Evolutionary conservation across 2,113 vertebrate species (phyloP).

Genomic region (Platanista minor): DNA sequence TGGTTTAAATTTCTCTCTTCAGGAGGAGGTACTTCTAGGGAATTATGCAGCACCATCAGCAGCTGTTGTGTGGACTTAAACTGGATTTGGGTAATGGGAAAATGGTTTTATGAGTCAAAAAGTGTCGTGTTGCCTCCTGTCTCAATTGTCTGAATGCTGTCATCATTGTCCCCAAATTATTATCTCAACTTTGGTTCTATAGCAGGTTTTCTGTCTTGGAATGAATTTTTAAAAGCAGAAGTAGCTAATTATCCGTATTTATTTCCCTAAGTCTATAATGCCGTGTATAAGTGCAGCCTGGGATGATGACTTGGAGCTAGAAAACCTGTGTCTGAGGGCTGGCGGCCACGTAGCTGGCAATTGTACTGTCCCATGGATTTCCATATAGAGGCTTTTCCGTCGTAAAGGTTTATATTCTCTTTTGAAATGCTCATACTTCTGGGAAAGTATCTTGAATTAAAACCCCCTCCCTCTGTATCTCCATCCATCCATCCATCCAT

Average conservation of each 20-base stretch:
- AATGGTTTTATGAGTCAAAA: slow-evolving; percentile 48
- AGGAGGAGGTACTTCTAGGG: not conserved
- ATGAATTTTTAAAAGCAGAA: not conserved
- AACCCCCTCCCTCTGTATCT: not conserved
- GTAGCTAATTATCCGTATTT: not conserved
- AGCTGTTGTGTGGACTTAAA: slow-evolving; percentile 49
- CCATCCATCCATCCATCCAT: not conserved
- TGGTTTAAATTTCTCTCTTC: slow-evolving; percentile 51
- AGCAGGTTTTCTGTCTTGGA: not conserved
- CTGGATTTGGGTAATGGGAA: slow-evolving; percentile 45
- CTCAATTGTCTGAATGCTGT: not conserved
- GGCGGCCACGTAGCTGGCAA: not conserved
- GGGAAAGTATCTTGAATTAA: not conserved
- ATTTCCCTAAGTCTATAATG: not conserved
- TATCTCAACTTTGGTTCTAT: not conserved
- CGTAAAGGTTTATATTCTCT: not conserved
- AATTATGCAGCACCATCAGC: slow-evolving; percentile 18
- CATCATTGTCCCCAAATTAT: not conserved
- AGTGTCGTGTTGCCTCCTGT: not conserved
- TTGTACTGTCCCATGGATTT: not conserved
- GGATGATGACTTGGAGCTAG: not conserved
- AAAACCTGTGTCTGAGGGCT: not conserved
- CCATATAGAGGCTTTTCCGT: not conserved
- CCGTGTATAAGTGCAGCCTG: not conserved
- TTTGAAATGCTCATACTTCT: not conserved